Conservation (phyloP, 2,888 invertebrate species). For the Brenthis daphne region DNA sequence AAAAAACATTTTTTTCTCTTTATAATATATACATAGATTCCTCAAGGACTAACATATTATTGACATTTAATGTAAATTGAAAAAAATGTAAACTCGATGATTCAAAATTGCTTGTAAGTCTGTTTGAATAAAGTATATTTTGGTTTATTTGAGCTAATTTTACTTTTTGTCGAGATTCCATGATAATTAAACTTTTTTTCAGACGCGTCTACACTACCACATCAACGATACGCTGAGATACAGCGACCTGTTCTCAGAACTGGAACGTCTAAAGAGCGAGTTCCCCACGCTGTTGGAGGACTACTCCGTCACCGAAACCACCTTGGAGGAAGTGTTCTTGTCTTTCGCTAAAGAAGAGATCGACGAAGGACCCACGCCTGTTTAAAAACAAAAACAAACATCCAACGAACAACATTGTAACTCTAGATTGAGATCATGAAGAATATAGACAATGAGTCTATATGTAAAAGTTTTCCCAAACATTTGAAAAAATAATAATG, state of each 20-base stretch:
- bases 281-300: slow-evolving; percentile 83
- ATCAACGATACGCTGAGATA: slow-evolving; percentile 84
- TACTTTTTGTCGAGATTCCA: background rate
- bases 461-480: too few relatives aligned
- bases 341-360: slow-evolving; percentile 57
- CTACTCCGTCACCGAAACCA: slow-evolving; percentile 90
- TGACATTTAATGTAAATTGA: too few relatives aligned
- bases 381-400: slow-evolving; percentile 1
- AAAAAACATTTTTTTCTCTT: too few relatives aligned
- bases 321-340: slow-evolving; percentile 89
- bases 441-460: too few relatives aligned
- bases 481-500: too few relatives aligned
- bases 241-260: slow-evolving; percentile 82
- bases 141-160: background rate
- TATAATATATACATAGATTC: too few relatives aligned
- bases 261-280: slow-evolving; percentile 77
- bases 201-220: slow-evolving; percentile 87
- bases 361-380: slow-evolving; percentile 6
- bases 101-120: too few relatives aligned
- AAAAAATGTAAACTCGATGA: too few relatives aligned
- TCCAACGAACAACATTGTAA: too few relatives aligned
- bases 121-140: too few relatives aligned
- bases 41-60: too few relatives aligned
- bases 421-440: too few relatives aligned
- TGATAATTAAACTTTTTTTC: slow-evolving; percentile 39